Percentiles rank a stretch among this genome's conserved stretches.
Conservation (phyloP, 92 coral and sea anemone species). For the Muricea muricata region DNA sequence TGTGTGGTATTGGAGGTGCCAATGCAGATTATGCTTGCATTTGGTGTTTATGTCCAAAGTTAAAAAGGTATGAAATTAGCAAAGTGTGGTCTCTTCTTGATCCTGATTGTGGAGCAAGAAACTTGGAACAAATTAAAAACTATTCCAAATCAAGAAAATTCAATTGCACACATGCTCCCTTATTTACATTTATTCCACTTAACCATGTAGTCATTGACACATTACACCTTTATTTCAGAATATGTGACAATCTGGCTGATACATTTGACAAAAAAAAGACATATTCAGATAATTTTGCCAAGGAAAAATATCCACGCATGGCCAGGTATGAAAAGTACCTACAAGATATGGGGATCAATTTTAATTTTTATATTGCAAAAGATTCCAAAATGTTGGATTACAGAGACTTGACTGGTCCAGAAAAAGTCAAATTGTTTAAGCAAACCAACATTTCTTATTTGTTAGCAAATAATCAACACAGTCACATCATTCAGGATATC, state of each 20-base stretch:
- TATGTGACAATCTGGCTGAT: conserved; percentile 6
- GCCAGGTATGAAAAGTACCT: conserved; percentile 64
- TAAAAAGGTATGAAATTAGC: conserved; percentile 19
- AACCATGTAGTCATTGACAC: conserved; percentile 17
- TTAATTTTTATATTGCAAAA: conserved; percentile 51
- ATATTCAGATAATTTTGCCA: conserved; percentile 37
- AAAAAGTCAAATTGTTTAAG: conserved; percentile 58
- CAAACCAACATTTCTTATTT: conserved; percentile 53
- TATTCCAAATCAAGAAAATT: not conserved
- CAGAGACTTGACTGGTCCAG: conserved; percentile 72
- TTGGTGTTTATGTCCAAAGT: conserved; percentile 35
- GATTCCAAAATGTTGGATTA: conserved; percentile 64
- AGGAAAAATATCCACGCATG: conserved; percentile 64
- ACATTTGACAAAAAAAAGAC: conserved; percentile 11
- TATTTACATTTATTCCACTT: conserved; percentile 7
- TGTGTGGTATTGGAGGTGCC: conserved; percentile 4
- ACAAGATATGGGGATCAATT: conserved; percentile 49
- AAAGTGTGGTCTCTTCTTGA: conserved; percentile 38
- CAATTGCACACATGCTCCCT: conserved; percentile 42
- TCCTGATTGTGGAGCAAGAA: conserved; percentile 30
- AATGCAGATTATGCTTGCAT: conserved; percentile 16
- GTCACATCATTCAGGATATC: conserved; percentile 49
- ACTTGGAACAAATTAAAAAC: conserved; percentile 6
- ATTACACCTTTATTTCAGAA: conserved; percentile 11
- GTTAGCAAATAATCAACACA: conserved; percentile 45